Evolutionary conservation across 1,140 invertebrate species (phyloP).

Genomic region (Trachymyrmex cornetzi): DNA sequence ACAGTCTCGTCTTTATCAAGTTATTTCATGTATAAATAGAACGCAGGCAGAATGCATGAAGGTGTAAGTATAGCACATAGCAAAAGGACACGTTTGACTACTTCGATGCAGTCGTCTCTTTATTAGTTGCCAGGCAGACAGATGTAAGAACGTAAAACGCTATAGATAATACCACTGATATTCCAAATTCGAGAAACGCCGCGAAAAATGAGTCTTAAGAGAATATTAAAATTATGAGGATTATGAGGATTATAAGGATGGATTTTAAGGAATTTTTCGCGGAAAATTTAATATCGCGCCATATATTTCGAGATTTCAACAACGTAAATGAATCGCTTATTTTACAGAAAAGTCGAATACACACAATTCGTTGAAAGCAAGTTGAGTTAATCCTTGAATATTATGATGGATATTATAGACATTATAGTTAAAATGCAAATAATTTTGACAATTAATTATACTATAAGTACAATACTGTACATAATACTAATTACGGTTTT

Average conservation of each 20-base stretch:
- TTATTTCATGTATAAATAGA: slow-evolving; percentile 46
- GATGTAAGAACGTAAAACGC: not conserved
- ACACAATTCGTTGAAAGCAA: not conserved
- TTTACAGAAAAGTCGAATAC: not conserved
- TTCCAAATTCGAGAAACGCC: slow-evolving; percentile 29
- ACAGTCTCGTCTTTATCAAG: slow-evolving; percentile 17
- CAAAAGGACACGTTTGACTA: slow-evolving; percentile 66
- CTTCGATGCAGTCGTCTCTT: slow-evolving; percentile 50
- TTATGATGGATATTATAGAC: not conserved
- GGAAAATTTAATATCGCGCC: not conserved
- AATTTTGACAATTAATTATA: not conserved
- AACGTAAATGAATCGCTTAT: not conserved
- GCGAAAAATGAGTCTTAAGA: not conserved
- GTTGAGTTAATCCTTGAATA: not conserved
- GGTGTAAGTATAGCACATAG: slow-evolving; percentile 28
- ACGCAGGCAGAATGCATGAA: slow-evolving; percentile 22
- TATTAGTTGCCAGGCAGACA: slow-evolving; percentile 31
- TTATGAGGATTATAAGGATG: no score
- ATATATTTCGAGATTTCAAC: slow-evolving; percentile 20
- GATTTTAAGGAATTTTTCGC: not conserved
- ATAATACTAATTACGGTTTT: not conserved
- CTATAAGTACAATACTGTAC: no score
- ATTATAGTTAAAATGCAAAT: not conserved
- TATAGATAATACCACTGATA: not conserved
- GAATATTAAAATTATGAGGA: no score